These are phyloP conservation scores for Cenopis cana DNA, from an alignment of 2,888 invertebrate species.

Conservation along the genomic window DNA sequence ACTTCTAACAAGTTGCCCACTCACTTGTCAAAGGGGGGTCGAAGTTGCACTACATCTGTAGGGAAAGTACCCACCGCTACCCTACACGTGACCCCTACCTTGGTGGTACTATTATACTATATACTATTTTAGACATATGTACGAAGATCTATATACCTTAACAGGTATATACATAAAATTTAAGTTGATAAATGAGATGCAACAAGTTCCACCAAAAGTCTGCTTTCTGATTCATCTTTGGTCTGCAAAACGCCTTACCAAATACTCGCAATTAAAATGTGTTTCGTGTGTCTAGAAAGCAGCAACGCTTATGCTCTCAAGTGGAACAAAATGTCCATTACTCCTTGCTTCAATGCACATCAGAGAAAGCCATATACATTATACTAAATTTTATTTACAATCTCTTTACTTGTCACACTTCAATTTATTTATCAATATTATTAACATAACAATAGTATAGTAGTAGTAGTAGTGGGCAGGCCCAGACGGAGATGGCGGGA, in stretches of 20 bases:
- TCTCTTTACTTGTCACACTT: neutral
- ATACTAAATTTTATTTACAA: slow-evolving; percentile 14
- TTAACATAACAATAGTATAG: neutral
- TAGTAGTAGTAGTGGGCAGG: too few relatives aligned
- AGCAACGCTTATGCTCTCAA: slow-evolving; percentile 23
- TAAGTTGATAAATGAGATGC: neutral
- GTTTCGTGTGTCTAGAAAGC: slow-evolving; percentile 19
- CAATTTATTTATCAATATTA: neutral
- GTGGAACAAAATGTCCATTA: slow-evolving; percentile 30
- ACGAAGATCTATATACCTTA: too few relatives aligned
- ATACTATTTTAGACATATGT: too few relatives aligned
- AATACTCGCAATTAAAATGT: neutral
- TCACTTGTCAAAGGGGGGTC: too few relatives aligned
- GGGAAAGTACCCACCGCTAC: too few relatives aligned
- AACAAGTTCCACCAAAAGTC: neutral
- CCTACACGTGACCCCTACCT: too few relatives aligned
- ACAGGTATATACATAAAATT: too few relatives aligned
- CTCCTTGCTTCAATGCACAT: slow-evolving; percentile 31
- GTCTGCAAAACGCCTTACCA: neutral
- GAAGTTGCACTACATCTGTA: too few relatives aligned
- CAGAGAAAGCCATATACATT: slow-evolving; percentile 27
- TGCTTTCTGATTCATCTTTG: neutral
- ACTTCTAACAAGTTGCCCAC: too few relatives aligned
- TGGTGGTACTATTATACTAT: too few relatives aligned
- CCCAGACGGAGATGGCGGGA: too few relatives aligned